Percentiles rank a stretch among this genome's conserved stretches.
Evolutionary conservation across 2,888 invertebrate genomes (phyloP).

Genomic region (Sthenelais limicola): DNA sequence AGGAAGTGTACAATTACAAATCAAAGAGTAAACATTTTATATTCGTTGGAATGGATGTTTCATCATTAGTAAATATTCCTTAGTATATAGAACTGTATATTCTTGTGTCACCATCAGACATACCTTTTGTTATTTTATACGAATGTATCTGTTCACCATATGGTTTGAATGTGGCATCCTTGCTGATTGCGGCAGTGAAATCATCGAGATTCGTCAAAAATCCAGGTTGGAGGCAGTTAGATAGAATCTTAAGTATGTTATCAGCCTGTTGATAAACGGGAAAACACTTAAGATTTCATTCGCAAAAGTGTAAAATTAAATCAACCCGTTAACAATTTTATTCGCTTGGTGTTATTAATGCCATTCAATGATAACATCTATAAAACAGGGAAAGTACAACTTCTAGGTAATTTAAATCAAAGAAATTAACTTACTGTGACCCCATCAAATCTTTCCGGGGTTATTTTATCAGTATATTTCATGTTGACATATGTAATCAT

Average conservation of each 20-base stretch:
- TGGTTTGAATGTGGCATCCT: conserved; percentile 82
- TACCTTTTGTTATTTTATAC: conserved; percentile 63
- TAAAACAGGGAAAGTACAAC: neutral
- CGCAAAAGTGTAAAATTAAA: too few species aligned
- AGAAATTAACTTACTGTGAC: conserved; percentile 69
- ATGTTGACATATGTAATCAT: conserved; percentile 86
- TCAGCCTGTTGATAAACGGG: conserved; percentile 78
- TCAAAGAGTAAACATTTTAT: too few species aligned
- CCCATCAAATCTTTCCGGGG: conserved; percentile 73
- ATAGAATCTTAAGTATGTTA: conserved; percentile 81
- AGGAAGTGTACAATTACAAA: too few species aligned
- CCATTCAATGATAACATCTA: neutral
- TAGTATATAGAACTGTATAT: too few species aligned
- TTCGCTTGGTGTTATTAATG: too few species aligned
- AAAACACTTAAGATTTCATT: too few species aligned
- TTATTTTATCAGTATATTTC: conserved; percentile 80
- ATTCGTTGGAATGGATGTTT: too few species aligned
- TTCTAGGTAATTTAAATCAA: neutral
- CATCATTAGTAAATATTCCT: too few species aligned
- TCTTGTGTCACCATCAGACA: neutral
- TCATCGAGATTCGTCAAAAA: conserved; percentile 82
- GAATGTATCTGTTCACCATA: conserved; percentile 72
- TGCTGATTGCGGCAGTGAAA: conserved; percentile 80
- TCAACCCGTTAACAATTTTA: too few species aligned
- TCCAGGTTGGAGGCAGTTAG: conserved; percentile 81